A percentile compares a stretch with the other conserved stretches of the same genome.
Conservation (phyloP, 2,888 invertebrate species). For the Drosophila parthenogenetica region DNA sequence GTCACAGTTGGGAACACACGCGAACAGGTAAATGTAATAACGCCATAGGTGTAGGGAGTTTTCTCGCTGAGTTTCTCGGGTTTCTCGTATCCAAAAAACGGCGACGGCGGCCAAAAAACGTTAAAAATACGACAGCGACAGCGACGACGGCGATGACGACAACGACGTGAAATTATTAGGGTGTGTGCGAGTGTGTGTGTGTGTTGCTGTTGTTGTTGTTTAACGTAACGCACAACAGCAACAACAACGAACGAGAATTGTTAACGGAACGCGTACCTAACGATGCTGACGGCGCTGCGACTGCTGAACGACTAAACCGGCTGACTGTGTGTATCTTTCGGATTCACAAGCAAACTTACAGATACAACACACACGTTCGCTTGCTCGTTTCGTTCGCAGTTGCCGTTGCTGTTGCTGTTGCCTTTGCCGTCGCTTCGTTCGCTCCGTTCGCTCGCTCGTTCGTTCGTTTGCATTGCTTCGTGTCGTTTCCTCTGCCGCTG, state of each 20-base stretch:
- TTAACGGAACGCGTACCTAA: slow-evolving; percentile 64
- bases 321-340: slow-evolving; percentile 52
- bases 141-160: slow-evolving; percentile 43
- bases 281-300: slow-evolving; percentile 82
- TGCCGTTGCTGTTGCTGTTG: background rate
- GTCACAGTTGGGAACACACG: slow-evolving; percentile 52
- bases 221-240: slow-evolving; percentile 52
- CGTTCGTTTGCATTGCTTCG: slow-evolving; percentile 25
- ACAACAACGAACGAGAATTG: slow-evolving; percentile 35
- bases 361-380: slow-evolving; percentile 3
- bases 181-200: slow-evolving; percentile 33
- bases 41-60: slow-evolving; percentile 45
- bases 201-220: slow-evolving; percentile 46
- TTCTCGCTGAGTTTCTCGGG: slow-evolving; percentile 15
- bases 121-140: slow-evolving; percentile 7
- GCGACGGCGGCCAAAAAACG: slow-evolving; percentile 3
- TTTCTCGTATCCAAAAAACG: slow-evolving; percentile 35
- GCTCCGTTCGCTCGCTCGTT: slow-evolving; percentile 11
- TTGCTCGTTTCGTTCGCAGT: slow-evolving; percentile 9
- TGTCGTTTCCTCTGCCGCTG: background rate
- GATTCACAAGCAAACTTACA: slow-evolving; percentile 39
- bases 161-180: slow-evolving; percentile 32
- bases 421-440: slow-evolving; percentile 7
- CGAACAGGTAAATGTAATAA: slow-evolving; percentile 64
- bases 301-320: slow-evolving; percentile 85